Evolutionary conservation across 92 coral and sea anemone species (phyloP).

Genomic region (Porites rus): DNA sequence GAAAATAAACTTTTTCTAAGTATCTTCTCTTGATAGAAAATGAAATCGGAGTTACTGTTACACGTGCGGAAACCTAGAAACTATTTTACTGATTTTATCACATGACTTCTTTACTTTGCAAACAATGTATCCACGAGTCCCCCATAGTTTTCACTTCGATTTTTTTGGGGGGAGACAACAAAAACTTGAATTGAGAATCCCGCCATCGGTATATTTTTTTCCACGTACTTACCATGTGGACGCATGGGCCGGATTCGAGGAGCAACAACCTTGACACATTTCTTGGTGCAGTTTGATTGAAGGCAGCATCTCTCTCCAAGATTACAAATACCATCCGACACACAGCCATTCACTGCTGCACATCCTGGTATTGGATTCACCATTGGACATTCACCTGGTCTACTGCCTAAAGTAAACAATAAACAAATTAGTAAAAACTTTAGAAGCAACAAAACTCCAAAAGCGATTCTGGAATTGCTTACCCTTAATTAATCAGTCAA

Average conservation of each 20-base stretch:
- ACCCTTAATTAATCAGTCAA: no score
- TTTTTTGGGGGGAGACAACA: no score
- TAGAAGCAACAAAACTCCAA: no score
- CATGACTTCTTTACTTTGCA: no score
- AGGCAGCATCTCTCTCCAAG: slow-evolving; percentile 48
- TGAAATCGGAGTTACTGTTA: not conserved
- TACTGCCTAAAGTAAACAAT: not conserved
- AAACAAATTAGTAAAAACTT: not conserved
- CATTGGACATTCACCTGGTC: slow-evolving; percentile 55
- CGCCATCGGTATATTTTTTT: no score
- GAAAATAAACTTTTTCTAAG: not conserved
- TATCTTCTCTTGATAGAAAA: not conserved
- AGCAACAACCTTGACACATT: slow-evolving; percentile 17
- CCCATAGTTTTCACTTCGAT: no score
- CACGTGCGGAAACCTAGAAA: no score
- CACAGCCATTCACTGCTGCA: slow-evolving; percentile 23
- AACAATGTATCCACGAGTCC: no score
- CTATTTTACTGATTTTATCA: no score
- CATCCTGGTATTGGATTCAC: slow-evolving; percentile 30
- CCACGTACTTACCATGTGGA: not conserved
- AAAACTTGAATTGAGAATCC: no score
- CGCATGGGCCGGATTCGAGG: not conserved
- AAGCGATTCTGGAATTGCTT: no score
- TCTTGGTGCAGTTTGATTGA: slow-evolving; percentile 37
- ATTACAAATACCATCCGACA: slow-evolving; percentile 14